Conservation (phyloP, 1,140 invertebrate genomes). For the Pseudachorutes palmiensis region DNA sequence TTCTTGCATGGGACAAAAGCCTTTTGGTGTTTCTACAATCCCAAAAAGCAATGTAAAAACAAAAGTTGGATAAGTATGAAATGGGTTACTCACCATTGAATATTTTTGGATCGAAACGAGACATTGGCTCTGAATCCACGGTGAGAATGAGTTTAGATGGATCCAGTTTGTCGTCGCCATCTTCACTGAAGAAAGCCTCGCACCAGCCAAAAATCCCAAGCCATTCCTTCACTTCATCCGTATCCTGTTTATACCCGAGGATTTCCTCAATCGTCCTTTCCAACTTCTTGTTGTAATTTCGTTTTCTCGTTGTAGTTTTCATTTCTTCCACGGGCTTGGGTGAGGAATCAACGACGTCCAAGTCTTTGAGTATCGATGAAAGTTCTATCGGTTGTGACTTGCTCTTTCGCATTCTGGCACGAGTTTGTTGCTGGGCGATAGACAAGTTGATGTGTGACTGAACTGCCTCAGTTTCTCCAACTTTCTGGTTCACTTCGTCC, state of each 20-base stretch:
- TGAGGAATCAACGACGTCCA: too few species aligned
- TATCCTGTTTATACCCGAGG: background rate
- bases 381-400: too few species aligned
- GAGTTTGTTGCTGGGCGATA: too few species aligned
- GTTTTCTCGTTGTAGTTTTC: background rate
- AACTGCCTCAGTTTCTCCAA: too few species aligned
- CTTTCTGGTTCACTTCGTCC: too few species aligned
- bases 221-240: background rate
- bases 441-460: too few species aligned
- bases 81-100: conserved; percentile 2
- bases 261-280: background rate
- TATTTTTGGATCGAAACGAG: conserved; percentile 3
- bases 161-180: conserved; percentile 22
- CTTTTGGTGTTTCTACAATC: background rate
- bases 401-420: too few species aligned
- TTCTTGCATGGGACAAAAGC: background rate
- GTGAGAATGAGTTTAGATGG: conserved; percentile 22
- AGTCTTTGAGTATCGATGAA: too few species aligned
- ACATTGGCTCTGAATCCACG: background rate
- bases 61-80: background rate
- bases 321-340: background rate
- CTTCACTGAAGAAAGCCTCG: background rate
- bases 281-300: background rate
- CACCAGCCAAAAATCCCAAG: too few species aligned
- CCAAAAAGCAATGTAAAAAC: background rate